Evolutionary conservation across 2,113 vertebrate species (phyloP).

Genomic region (Scomber scombrus): DNA sequence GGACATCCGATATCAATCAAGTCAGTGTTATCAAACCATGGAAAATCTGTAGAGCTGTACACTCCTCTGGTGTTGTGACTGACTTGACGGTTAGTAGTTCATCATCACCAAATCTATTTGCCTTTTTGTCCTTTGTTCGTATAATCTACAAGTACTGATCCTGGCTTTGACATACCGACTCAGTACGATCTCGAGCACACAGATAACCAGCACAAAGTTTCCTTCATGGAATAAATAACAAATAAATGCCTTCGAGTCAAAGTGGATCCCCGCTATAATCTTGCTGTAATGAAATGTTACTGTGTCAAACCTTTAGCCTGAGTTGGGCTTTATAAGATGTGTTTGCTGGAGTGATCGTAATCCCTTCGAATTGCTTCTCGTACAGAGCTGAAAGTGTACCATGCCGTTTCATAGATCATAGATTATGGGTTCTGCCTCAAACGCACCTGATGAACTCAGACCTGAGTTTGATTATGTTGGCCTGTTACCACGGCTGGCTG

Average conservation of each 20-base stretch:
- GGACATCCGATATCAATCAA: too few relatives aligned
- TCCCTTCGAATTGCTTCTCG: slow-evolving; percentile 59
- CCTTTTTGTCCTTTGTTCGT: neutral
- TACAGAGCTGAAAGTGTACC: slow-evolving; percentile 33
- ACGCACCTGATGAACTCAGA: slow-evolving; percentile 41
- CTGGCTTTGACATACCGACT: slow-evolving; percentile 1
- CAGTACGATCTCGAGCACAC: neutral
- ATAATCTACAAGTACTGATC: neutral
- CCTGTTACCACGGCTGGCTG: neutral
- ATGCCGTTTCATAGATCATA: slow-evolving; percentile 44
- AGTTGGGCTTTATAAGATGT: slow-evolving; percentile 43
- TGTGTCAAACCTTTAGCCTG: slow-evolving; percentile 39
- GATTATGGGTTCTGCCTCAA: slow-evolving; percentile 47
- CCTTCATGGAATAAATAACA: slow-evolving; percentile 38
- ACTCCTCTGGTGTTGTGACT: too few relatives aligned
- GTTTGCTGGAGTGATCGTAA: slow-evolving; percentile 51
- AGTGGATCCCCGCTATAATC: slow-evolving; percentile 58
- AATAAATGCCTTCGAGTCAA: slow-evolving; percentile 44
- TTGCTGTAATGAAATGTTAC: slow-evolving; percentile 60
- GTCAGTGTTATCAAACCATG: too few relatives aligned
- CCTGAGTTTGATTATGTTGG: neutral
- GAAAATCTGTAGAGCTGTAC: too few relatives aligned
- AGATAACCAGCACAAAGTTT: slow-evolving; percentile 31
- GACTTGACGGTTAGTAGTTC: too few relatives aligned
- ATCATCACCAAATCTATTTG: too few relatives aligned